Percentiles rank a stretch among this genome's conserved stretches.
phyloP scores from a whole-genome alignment of 2,888 invertebrate species.

The Drosophila imparisetae region DNA sequence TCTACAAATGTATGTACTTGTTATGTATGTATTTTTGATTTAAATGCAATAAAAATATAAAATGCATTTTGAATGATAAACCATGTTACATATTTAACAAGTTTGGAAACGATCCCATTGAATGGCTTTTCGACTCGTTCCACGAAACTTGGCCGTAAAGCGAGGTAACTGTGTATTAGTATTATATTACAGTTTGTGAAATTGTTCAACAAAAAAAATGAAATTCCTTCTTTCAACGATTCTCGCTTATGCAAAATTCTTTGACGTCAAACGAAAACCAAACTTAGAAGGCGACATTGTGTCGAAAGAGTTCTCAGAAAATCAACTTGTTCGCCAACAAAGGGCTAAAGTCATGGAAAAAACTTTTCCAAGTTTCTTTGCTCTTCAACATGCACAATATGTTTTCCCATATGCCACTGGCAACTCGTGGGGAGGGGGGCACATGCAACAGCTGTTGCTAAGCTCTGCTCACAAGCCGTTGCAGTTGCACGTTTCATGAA shows the following conservation, averaged over 20 bases:
- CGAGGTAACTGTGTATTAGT: too few relatives aligned
- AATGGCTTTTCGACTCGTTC: too few relatives aligned
- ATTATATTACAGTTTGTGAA: background rate
- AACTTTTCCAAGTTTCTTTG: conserved; percentile 15
- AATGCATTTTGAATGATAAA: too few relatives aligned
- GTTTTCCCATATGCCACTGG: conserved; percentile 11
- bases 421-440: background rate
- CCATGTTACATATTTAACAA: too few relatives aligned
- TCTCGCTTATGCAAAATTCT: background rate
- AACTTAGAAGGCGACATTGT: background rate
- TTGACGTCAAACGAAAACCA: conserved; percentile 8
- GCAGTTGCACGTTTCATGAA: conserved; percentile 31
- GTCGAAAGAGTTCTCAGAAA: conserved; percentile 8
- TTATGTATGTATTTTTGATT: too few relatives aligned
- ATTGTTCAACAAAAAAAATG: background rate
- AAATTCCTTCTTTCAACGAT: background rate
- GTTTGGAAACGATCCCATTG: too few relatives aligned
- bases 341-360: background rate
- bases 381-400: conserved; percentile 11
- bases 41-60: too few relatives aligned
- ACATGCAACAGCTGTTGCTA: conserved; percentile 41
- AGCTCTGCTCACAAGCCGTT: conserved; percentile 8
- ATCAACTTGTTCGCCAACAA: conserved; percentile 6
- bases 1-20: too few relatives aligned
- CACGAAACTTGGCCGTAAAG: too few relatives aligned